A percentile compares a stretch with the other conserved stretches of the same genome.
Evolutionary conservation across 1,140 invertebrate species (phyloP).

Genomic region (Epicauta chinensis): DNA sequence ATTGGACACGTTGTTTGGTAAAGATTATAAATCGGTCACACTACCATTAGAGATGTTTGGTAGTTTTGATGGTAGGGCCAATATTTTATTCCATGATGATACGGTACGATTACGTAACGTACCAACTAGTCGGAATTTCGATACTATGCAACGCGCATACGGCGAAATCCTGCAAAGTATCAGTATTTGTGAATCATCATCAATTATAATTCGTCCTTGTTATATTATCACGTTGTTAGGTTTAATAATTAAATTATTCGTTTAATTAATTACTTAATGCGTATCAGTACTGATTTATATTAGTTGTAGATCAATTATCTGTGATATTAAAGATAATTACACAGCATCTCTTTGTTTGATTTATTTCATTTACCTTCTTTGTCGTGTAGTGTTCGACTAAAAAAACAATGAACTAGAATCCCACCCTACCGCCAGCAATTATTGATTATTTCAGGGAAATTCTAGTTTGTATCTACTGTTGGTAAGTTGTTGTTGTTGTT

Average conservation of each 20-base stretch:
- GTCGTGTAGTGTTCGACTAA: no score
- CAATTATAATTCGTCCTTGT: neutral
- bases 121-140: constrained; percentile 29
- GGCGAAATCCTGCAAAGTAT: constrained; percentile 13
- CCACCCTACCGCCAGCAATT: neutral
- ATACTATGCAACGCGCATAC: constrained; percentile 27
- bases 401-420: no score
- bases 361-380: no score
- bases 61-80: constrained; percentile 51
- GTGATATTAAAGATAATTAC: constrained; percentile 10
- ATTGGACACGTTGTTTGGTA: constrained; percentile 62
- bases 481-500: constrained; percentile 13
- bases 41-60: constrained; percentile 61
- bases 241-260: no score
- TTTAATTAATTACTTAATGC: no score
- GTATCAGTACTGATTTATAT: no score
- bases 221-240: neutral
- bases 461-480: constrained; percentile 19
- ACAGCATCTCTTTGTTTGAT: no score
- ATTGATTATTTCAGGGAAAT: constrained; percentile 29
- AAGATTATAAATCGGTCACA: constrained; percentile 50
- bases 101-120: constrained; percentile 46
- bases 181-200: constrained; percentile 4
- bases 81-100: constrained; percentile 64
- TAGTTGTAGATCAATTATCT: neutral